A percentile compares a stretch with the other conserved stretches of the same genome.
Evolutionary conservation across 2,113 vertebrate genomes (phyloP).

Genomic region (Lathamus discolor): DNA sequence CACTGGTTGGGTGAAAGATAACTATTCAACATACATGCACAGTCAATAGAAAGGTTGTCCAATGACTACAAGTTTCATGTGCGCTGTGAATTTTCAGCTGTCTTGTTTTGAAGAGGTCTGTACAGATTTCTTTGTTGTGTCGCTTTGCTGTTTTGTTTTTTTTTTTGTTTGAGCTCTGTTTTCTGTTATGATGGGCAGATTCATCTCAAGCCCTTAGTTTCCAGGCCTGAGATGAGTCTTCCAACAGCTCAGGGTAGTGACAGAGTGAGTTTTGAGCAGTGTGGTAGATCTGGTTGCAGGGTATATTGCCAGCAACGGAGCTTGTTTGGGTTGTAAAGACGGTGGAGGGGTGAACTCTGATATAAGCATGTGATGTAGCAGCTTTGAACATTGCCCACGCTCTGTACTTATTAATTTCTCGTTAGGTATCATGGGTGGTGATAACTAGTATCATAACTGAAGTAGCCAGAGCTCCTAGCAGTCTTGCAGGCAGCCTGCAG

Average conservation of each 20-base stretch:
- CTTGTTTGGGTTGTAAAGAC: background rate
- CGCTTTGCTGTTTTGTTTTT: background rate
- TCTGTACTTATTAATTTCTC: background rate
- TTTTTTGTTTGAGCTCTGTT: background rate
- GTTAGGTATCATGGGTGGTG: background rate
- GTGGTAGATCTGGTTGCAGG: background rate
- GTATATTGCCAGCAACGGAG: background rate
- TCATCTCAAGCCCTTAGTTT: background rate
- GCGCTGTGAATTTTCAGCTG: background rate
- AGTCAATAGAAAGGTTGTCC: background rate
- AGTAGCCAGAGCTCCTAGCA: constrained; percentile 15
- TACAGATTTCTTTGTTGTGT: background rate
- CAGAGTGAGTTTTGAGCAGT: fast-evolving
- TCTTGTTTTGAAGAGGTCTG: background rate
- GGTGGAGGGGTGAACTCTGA: background rate
- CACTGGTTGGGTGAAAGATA: background rate
- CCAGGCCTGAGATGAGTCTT: background rate
- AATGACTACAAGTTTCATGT: background rate
- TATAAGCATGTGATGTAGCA: fast-evolving
- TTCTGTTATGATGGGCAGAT: background rate
- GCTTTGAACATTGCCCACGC: background rate
- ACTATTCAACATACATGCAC: background rate
- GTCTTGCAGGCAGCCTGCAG: background rate
- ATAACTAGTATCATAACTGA: background rate
- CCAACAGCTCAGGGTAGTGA: fast-evolving